Conservation (phyloP, 92 coral and sea anemone genomes). For the Epizoanthus stellaris region DNA sequence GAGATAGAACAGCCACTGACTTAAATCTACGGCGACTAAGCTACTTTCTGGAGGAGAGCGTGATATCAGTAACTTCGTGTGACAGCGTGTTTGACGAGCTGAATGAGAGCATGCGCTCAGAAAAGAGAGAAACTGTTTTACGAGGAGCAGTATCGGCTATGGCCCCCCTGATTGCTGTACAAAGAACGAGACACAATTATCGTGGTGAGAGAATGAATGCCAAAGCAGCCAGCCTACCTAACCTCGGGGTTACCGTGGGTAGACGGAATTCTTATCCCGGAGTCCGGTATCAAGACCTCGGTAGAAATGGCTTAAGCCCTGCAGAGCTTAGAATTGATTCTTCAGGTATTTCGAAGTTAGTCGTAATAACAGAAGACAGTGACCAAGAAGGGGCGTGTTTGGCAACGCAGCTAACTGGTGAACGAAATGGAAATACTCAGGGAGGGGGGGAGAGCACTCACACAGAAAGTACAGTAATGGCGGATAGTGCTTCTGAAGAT, state of each 20-base stretch:
- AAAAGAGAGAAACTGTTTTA: conserved; percentile 18
- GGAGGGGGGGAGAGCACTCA: neutral
- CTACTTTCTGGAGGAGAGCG: conserved; percentile 82
- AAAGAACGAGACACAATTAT: conserved; percentile 5
- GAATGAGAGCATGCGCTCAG: conserved; percentile 63
- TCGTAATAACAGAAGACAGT: conserved; percentile 23
- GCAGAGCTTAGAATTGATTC: neutral
- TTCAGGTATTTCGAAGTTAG: neutral
- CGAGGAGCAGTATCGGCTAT: conserved; percentile 38
- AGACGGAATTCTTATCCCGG: conserved; percentile 37
- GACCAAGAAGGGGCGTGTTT: neutral
- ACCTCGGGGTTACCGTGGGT: conserved; percentile 1
- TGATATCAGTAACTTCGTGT: conserved; percentile 74
- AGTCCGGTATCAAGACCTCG: neutral
- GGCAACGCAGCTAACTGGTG: neutral
- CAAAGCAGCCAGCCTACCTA: conserved; percentile 33
- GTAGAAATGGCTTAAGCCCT: neutral
- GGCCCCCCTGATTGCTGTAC: conserved; percentile 43
- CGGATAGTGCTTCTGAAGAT: neutral
- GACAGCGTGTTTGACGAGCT: conserved; percentile 80
- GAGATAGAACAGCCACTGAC: conserved; percentile 50
- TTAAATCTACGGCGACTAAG: conserved; percentile 74
- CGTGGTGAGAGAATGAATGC: neutral
- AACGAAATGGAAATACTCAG: neutral
- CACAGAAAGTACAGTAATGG: neutral